Percentiles rank a stretch among this genome's conserved stretches.
phyloP scores from a whole-genome alignment of 2,888 invertebrate genomes.

The Lepeophtheirus nordmannii region DNA sequence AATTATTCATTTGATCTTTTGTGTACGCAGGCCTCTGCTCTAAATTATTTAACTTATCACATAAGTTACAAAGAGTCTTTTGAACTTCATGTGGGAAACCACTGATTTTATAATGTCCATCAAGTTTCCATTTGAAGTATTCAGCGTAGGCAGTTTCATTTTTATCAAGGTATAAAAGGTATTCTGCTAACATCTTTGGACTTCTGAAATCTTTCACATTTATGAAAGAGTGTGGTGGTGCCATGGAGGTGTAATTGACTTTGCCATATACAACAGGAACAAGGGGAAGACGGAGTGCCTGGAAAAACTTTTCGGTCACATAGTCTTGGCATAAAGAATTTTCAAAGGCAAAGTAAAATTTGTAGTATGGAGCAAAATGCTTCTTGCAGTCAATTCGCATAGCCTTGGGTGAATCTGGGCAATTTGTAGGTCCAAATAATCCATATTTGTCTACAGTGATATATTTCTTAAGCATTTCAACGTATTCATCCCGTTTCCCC shows the following conservation, averaged over 20 bases:
- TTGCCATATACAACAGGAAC: not conserved
- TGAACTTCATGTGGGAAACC: not conserved
- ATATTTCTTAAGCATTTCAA: not conserved
- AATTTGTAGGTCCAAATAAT: not conserved
- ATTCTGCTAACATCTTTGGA: not conserved
- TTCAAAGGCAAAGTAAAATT: conserved; percentile 2
- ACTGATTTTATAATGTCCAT: not conserved
- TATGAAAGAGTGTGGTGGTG: not conserved
- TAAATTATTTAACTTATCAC: not conserved
- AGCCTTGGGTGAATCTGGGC: not conserved
- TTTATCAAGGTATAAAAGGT: not conserved
- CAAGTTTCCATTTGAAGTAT: not conserved
- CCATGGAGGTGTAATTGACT: not conserved
- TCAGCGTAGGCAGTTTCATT: not conserved
- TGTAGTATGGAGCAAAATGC: not conserved
- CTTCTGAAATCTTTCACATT: not conserved
- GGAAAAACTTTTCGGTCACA: not conserved
- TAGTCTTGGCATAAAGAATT: not conserved
- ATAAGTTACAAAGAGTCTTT: not conserved
- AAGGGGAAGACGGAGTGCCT: not conserved
- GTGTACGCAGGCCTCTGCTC: not conserved
- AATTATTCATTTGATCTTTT: not conserved
- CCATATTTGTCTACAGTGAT: not conserved
- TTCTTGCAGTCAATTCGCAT: not conserved
- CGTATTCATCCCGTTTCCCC: not conserved